Percentiles rank a stretch among this genome's conserved stretches.
phyloP scores from a whole-genome alignment of 1,140 invertebrate species.

The Drosophila kohkoa region DNA sequence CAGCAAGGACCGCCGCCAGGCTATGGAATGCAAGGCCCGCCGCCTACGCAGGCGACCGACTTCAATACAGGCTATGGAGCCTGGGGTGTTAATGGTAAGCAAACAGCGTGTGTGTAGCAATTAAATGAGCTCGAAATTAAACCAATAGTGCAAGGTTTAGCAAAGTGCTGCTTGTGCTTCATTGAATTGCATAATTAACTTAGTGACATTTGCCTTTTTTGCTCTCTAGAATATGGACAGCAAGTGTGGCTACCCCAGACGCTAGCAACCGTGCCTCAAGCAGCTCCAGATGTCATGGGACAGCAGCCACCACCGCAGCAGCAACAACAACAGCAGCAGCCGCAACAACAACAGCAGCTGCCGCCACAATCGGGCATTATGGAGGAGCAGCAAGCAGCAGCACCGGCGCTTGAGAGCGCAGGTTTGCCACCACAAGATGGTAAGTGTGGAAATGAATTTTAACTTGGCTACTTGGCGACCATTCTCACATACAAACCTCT shows the following conservation, averaged over 20 bases:
- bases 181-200: background rate
- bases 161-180: background rate
- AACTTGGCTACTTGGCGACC: slow-evolving; percentile 58
- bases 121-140: no score
- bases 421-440: slow-evolving; percentile 73
- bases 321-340: slow-evolving; percentile 29
- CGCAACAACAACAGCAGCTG: slow-evolving; percentile 22
- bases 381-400: slow-evolving; percentile 44
- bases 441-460: slow-evolving; percentile 77
- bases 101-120: background rate
- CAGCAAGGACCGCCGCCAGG: slow-evolving; percentile 55
- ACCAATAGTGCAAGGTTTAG: background rate
- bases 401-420: slow-evolving; percentile 64
- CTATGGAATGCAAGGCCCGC: slow-evolving; percentile 64
- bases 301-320: slow-evolving; percentile 13
- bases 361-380: slow-evolving; percentile 8
- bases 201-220: background rate
- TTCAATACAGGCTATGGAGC: slow-evolving; percentile 66
- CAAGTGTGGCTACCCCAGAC: slow-evolving; percentile 71
- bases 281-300: slow-evolving; percentile 33
- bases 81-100: slow-evolving; percentile 74
- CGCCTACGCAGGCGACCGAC: slow-evolving; percentile 45
- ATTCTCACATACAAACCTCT: slow-evolving; percentile 80
- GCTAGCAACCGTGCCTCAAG: slow-evolving; percentile 39
- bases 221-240: slow-evolving; percentile 62